Evolutionary conservation across 2,797 vertebrate genomes (phyloP), one percentile per base, ranked within the genome.

Genomic region (Mus spretus): DNA sequence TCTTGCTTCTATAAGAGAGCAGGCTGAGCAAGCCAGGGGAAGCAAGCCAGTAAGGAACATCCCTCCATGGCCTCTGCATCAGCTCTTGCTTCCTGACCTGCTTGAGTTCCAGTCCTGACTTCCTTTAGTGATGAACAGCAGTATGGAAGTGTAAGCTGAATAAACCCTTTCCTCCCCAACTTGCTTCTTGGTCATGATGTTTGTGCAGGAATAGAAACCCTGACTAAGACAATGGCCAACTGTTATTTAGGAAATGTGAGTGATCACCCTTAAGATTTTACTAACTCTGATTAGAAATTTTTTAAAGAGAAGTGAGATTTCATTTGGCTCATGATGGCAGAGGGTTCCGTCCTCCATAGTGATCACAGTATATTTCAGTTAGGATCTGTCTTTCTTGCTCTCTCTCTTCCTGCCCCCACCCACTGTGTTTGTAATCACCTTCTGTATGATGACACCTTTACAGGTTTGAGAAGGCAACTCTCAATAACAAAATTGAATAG

Each of bases 181-280:
- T 44, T 44, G 44, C 44, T 44, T 44, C 44, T 44, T 44, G 44
- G 44, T 44, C 44, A 44, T 44, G 44, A 44, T 4, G 44, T 44
- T 44, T 44, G 44, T 44, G 44, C 44, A 44, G 44, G 44, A 44
- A 44, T 44, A 44, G 44, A 44, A 3, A 44, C 44, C 44, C 44
- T 44, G 44, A 44, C 44, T 44, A 44, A 44, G 44, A 44, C 44
- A 95, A 80, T 50, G 50, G 50, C 50, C 9, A 67, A 14, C 34
- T 93, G 53, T 72, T 87, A 65, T 93, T 88, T 96, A 40, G 50
- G 0, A 96, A 87, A 83, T 78, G 1, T 84, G 55, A 84, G 50
- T 37, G 63, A 78, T 63, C 14, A 65, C 15, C 59, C 22, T 26
- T 89, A 89, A 94, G 94, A 75, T 90, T 85, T 78, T 77, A 72